Evolutionary conservation across 2,797 vertebrate species (phyloP).

Genomic region (Hydrocynus forskahlii): DNA sequence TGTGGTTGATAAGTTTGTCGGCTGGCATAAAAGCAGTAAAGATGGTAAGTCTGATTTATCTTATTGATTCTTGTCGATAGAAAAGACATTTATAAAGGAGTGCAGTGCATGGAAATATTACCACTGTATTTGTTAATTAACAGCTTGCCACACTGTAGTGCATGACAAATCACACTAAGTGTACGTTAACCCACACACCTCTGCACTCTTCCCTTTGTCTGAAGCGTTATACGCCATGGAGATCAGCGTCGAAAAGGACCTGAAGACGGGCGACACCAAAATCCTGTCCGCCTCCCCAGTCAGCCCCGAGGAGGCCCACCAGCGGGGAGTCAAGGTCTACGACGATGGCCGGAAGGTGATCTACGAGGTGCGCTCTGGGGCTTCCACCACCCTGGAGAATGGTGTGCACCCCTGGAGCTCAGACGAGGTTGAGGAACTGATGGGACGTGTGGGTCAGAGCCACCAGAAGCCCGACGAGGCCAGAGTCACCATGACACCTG

Average conservation of each 20-base stretch:
- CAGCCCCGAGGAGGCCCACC: constrained; percentile 85
- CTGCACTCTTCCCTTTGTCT: constrained; percentile 74
- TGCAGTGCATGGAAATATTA: constrained; percentile 27
- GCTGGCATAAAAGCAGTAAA: constrained; percentile 27
- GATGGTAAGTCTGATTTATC: constrained; percentile 38
- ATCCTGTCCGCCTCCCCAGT: constrained; percentile 90
- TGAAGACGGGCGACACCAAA: constrained; percentile 91
- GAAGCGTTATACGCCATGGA: constrained; percentile 98
- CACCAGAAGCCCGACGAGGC: constrained; percentile 73
- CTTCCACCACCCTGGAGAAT: constrained; percentile 89
- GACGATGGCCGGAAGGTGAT: constrained; percentile 95
- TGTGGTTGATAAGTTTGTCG: not conserved
- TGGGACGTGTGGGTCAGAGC: constrained; percentile 86
- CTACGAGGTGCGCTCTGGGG: constrained; percentile 90
- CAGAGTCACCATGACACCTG: constrained; percentile 74
- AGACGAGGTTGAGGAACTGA: constrained; percentile 89
- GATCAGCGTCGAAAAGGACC: constrained; percentile 98
- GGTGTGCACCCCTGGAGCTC: constrained; percentile 90
- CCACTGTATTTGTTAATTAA: constrained; percentile 33
- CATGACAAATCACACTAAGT: constrained; percentile 45
- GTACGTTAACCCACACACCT: constrained; percentile 61
- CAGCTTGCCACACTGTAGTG: constrained; percentile 48
- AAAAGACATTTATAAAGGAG: not conserved
- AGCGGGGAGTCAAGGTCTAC: constrained; percentile 93
- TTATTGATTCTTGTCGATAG: not conserved